Base-by-base conservation (phyloP, 1,140 invertebrate species). In the Drosophila nannoptera region DNA sequence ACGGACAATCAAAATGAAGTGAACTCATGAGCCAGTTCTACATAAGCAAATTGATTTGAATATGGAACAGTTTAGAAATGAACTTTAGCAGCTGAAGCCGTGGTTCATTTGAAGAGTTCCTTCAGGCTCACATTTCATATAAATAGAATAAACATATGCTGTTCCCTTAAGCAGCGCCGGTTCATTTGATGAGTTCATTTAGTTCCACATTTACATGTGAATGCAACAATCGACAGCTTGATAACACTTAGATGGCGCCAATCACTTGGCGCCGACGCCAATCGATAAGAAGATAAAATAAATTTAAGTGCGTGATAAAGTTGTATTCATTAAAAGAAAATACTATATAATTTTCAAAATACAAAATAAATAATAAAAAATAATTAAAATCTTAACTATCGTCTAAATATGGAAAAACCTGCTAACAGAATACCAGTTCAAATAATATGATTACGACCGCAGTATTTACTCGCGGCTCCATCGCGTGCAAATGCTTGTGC, bases 11-110 rank as follows among this genome's bases (percentile, higher is more conserved):
- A 12, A 50, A 49, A 50, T 63, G 12, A 56, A 65, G 7, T 58
- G 22, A 53, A 60, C 14, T 55, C 58, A 38, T 62, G 61, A 65
- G 58, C 67, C 46, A 56, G 67, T 69, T 69, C 59, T 68, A n/a
- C 38, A 40, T 38, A 60, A 60, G 53, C 48, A 50, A 64, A 40
- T 62, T 58, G 46, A 45, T 50, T 50, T 42, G 29, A 6, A 63
- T 40, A 42, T 58, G 61, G 29, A 45, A 53, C 38, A 49, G 29
- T 22, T 40, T 33, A 49, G 16, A 9, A 22, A 22, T 22, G 22
- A 22, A 22, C 22, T 22, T 3, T 1, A 3, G 22, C 1, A 22
- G 43, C 43, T 46, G 7, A 9, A 43, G 12, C 12, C 12, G 40
- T 43, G 11, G 40, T 16, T 43, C 40, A 43, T 7, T 43, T 14